These are phyloP conservation scores for Drusus annulatus DNA, from an alignment of 1,140 invertebrate genomes.

Conservation along the genomic window DNA sequence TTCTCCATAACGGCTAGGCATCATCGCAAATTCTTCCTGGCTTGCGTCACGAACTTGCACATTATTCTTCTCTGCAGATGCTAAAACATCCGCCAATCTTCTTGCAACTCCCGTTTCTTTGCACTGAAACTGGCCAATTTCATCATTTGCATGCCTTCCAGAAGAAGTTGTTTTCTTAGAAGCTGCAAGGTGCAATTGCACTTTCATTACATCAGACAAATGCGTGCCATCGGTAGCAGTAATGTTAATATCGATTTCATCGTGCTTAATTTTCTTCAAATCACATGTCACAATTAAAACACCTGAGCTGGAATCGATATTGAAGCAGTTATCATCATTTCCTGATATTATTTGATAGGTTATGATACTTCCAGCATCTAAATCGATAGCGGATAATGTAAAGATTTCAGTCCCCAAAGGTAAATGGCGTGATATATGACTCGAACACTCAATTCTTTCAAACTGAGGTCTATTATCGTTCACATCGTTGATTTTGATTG, in stretches of 20 bases:
- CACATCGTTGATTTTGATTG: conserved; percentile 82
- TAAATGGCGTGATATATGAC: conserved; percentile 81
- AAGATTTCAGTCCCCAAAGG: conserved; percentile 85
- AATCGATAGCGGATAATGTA: conserved; percentile 89
- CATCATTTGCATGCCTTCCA: conserved; percentile 60
- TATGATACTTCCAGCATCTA: conserved; percentile 87
- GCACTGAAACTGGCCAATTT: conserved; percentile 79
- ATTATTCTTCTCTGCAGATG: conserved; percentile 83
- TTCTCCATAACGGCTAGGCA: conserved; percentile 83
- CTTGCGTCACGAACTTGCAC: conserved; percentile 65
- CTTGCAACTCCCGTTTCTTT: conserved; percentile 83
- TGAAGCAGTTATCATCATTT: conserved; percentile 88
- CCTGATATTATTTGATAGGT: conserved; percentile 87
- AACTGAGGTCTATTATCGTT: conserved; percentile 92
- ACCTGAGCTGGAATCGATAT: conserved; percentile 82
- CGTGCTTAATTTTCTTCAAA: conserved; percentile 75
- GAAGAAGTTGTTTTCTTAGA: conserved; percentile 65
- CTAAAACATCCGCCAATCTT: conserved; percentile 80
- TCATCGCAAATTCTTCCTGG: conserved; percentile 77
- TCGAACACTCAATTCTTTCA: conserved; percentile 82
- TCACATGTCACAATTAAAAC: conserved; percentile 76
- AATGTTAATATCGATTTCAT: conserved; percentile 80
- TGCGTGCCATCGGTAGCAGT: conserved; percentile 90
- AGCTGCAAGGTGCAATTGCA: conserved; percentile 78
- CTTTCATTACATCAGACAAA: conserved; percentile 82